Percentiles rank a stretch among this genome's conserved stretches.
These are phyloP conservation scores for Melierax canorus DNA, from an alignment of 2,113 vertebrate species.

Conservation along the genomic window DNA sequence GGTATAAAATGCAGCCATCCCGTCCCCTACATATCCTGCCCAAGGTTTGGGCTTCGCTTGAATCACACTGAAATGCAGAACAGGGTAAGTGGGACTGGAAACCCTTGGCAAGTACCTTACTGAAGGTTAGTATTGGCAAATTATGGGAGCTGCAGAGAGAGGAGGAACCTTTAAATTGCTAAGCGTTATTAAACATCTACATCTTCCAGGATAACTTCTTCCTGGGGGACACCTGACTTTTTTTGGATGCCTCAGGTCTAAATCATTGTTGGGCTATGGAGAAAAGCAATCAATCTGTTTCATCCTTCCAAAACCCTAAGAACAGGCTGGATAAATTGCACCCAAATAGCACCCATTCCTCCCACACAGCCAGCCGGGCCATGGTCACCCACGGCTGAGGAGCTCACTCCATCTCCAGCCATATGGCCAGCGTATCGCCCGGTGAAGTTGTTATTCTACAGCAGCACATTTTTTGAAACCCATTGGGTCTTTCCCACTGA, in stretches of 20 bases:
- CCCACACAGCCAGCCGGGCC: fast-evolving
- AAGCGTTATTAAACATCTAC: not conserved
- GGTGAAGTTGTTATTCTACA: not conserved
- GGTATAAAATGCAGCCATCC: not conserved
- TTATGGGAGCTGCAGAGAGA: not conserved
- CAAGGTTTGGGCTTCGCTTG: not conserved
- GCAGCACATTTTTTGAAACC: not conserved
- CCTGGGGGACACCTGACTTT: not conserved
- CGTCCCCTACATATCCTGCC: not conserved
- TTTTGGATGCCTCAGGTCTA: not conserved
- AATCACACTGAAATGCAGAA: not conserved
- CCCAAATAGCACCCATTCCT: not conserved
- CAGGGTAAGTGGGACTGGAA: not conserved
- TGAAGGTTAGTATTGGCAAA: not conserved
- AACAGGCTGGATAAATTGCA: not conserved
- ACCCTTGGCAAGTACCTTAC: not conserved
- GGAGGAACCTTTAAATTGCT: not conserved
- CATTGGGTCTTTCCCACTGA: fast-evolving
- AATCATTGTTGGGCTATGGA: not conserved
- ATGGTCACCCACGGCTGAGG: fast-evolving
- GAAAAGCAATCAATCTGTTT: not conserved
- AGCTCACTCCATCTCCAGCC: not conserved
- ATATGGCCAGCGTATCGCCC: fast-evolving
- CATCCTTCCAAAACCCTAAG: not conserved
- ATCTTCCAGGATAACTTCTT: not conserved